Evolutionary conservation across 2,113 vertebrate species (phyloP).

Genomic region (human (Homo sapiens)): GRCh38 chr3:22561001-22561500

Average conservation of each 20-base stretch:
- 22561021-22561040: background rate
- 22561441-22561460: background rate
- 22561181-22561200: conserved; percentile 6
- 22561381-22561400: background rate
- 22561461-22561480: background rate
- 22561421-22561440: background rate
- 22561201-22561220: background rate
- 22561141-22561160: conserved; percentile 48
- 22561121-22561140: conserved; percentile 16
- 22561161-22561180: conserved; percentile 17
- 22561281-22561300: background rate
- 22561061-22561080: background rate
- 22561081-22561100: background rate
- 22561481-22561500: background rate
- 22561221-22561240: background rate
- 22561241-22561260: background rate
- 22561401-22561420: background rate
- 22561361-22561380: background rate
- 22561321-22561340: background rate
- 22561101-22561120: background rate
- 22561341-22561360: background rate
- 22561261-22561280: background rate
- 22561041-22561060: background rate
- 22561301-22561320: rapidly evolving
- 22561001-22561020: background rate